phyloP scores from a whole-genome alignment of 2,797 vertebrate genomes.

The Sebastes iracundus region DNA sequence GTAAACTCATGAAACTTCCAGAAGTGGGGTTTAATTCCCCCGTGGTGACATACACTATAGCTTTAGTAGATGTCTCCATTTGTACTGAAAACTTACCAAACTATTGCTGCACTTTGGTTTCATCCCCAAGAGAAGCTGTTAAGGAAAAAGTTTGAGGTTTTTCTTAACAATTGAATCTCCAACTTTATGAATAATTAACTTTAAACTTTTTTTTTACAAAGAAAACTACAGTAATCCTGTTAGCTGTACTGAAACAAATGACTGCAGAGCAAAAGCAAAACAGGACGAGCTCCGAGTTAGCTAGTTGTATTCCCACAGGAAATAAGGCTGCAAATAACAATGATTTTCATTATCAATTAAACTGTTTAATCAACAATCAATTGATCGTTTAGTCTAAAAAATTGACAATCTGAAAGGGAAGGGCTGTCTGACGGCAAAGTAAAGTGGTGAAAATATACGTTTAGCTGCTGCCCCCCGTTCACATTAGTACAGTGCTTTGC shows the following conservation, averaged over 20 bases:
- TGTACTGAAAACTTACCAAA: neutral
- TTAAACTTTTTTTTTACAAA: neutral
- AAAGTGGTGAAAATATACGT: too few species aligned
- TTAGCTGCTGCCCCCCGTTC: too few species aligned
- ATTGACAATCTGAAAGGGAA: too few species aligned
- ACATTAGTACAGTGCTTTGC: too few species aligned
- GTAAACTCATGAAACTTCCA: neutral
- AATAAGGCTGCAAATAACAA: too few species aligned
- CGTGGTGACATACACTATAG: neutral
- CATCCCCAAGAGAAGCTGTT: neutral
- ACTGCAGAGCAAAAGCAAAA: neutral
- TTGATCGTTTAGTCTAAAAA: too few species aligned
- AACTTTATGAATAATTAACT: neutral
- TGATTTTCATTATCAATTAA: too few species aligned
- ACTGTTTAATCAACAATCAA: too few species aligned
- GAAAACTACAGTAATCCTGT: neutral
- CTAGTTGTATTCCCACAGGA: too few species aligned
- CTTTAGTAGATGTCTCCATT: neutral
- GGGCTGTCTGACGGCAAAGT: too few species aligned
- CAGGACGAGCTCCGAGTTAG: too few species aligned
- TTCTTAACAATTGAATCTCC: neutral
- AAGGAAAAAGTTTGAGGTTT: neutral
- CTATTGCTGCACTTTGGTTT: neutral
- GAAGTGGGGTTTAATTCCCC: neutral
- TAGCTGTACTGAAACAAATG: neutral